phyloP scores from a whole-genome alignment of 2,888 invertebrate species.

The Cheiracanthium punctorium region DNA sequence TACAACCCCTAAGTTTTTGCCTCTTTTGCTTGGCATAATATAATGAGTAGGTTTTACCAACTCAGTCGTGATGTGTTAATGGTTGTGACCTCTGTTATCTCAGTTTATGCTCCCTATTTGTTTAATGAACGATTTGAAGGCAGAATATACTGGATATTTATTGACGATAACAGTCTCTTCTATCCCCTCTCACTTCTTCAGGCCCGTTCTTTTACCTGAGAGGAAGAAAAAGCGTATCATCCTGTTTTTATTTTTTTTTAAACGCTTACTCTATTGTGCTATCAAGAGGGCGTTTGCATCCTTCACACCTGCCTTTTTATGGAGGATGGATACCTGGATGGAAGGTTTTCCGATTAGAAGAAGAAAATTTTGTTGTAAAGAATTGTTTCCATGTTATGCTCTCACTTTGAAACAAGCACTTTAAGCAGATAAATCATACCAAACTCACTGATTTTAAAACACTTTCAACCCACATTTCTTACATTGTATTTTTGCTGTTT shows the following conservation, averaged over 20 bases:
- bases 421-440: too few species aligned
- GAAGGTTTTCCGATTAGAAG: background rate
- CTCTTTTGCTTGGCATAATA: slow-evolving; percentile 57
- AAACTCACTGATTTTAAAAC: too few species aligned
- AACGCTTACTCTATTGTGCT: slow-evolving; percentile 51
- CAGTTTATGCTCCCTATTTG: slow-evolving; percentile 67
- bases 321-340: slow-evolving; percentile 16
- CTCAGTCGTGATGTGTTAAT: slow-evolving; percentile 67
- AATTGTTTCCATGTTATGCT: background rate
- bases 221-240: slow-evolving; percentile 34
- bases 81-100: slow-evolving; percentile 69
- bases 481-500: too few species aligned
- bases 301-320: slow-evolving; percentile 63
- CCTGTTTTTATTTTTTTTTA: slow-evolving; percentile 29
- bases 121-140: slow-evolving; percentile 66
- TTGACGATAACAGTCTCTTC: slow-evolving; percentile 62
- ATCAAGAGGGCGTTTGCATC: slow-evolving; percentile 45
- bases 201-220: background rate
- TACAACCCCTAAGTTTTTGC: slow-evolving; percentile 15
- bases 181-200: background rate
- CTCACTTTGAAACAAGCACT: too few species aligned
- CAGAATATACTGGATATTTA: slow-evolving; percentile 68
- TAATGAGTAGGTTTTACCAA: slow-evolving; percentile 66
- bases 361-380: background rate
- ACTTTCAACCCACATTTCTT: too few species aligned